phyloP scores from a whole-genome alignment of 1,140 invertebrate species.

The Lepidurus apus region DNA sequence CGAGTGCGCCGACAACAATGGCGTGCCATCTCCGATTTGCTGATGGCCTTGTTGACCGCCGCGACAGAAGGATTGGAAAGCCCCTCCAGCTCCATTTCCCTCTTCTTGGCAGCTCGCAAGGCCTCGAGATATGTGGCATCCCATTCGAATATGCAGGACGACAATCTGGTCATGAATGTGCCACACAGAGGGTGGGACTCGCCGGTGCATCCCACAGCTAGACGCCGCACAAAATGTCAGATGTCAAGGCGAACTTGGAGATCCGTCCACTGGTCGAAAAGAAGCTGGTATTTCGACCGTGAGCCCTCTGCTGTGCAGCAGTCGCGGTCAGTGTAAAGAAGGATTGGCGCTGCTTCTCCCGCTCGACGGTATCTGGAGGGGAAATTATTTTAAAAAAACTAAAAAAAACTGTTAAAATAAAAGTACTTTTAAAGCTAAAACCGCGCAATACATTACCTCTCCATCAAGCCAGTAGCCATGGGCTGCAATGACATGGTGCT shows the following conservation, averaged over 20 bases:
- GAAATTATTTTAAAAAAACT: too few relatives aligned
- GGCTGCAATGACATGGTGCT: neutral
- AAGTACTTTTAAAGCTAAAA: too few relatives aligned
- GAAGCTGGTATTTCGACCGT: too few relatives aligned
- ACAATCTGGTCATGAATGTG: slow-evolving; percentile 22
- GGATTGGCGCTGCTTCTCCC: neutral
- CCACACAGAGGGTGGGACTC: slow-evolving; percentile 29
- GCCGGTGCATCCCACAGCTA: slow-evolving; percentile 11
- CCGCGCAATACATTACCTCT: neutral
- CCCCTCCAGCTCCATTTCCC: neutral
- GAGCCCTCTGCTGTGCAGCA: too few relatives aligned
- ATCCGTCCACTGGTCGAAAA: too few relatives aligned
- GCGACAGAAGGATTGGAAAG: neutral
- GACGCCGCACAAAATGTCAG: slow-evolving; percentile 22
- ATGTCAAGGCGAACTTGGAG: too few relatives aligned
- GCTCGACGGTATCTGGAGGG: neutral
- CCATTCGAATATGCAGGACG: slow-evolving; percentile 26
- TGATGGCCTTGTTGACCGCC: neutral
- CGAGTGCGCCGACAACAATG: slow-evolving; percentile 21
- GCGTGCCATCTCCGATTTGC: neutral
- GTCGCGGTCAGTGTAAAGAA: too few relatives aligned
- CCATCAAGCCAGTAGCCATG: slow-evolving; percentile 11
- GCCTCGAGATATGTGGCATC: neutral
- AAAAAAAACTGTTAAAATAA: too few relatives aligned
- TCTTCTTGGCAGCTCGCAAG: slow-evolving; percentile 24